Base-by-base conservation (phyloP, 2,797 vertebrate genomes). In the Rhincodon typus region DNA sequence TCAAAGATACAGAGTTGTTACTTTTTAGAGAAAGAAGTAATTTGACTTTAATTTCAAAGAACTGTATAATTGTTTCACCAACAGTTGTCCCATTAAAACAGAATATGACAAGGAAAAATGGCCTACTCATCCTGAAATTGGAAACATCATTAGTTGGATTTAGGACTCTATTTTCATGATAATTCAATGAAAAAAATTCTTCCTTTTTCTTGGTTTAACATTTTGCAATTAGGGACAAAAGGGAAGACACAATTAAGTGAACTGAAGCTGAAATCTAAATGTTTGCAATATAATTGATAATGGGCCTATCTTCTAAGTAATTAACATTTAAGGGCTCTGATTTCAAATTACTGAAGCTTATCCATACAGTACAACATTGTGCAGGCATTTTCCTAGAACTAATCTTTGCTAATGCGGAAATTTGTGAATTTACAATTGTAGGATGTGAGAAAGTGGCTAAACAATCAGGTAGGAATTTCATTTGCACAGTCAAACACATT, bases 21-120 rank as follows among this genome's bases (percentile, higher is more conserved):
- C 69, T 72, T 19, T 74, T 94, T 13, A 53, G 30, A 27, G 15
- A 2, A 94, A 74, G 1, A 94, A 46, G 74, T 94, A 74, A 94
- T 74, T 74, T 94, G 94, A 30, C 69, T 94, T 94, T 94, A 94
- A 94, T 94, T 94, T 94, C 94, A 74, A 94, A 94, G 94, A 74
- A 53, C 69, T 94, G 94, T 27, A 74, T 53, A 94, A 46, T 42
- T 94, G 70, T 94, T 69, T 94, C 21, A 27, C 67, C 66, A 94
- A 74, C 69, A 50, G 69, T 74, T 69, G 1, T 53, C 69, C 70
- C 50, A 94, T 94, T 94, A 94, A 74, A 94, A 74, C 69, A 30
- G 69, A 94, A 94, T 10, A 94, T 94, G 69, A 74, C 94, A 94
- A 72, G 42, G 34, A 74, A 94, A 94, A 94, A 94, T 94, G 67